Conservation (phyloP, 2,797 vertebrate genomes). For the Hipposideros larvatus region DNA sequence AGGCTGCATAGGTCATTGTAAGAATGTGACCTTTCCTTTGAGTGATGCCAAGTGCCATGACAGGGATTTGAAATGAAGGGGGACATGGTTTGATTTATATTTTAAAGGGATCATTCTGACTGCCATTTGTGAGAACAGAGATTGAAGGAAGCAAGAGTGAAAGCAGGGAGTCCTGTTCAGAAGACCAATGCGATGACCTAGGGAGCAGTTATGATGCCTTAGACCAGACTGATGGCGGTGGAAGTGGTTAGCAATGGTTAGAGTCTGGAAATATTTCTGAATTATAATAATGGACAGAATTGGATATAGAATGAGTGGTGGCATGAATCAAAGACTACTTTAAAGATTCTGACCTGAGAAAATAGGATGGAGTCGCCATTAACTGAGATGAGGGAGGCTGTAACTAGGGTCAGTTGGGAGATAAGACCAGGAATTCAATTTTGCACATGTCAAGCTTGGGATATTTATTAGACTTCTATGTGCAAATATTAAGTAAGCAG, state of each 20-base stretch:
- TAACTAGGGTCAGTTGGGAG: neutral
- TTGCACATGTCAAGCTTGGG: neutral
- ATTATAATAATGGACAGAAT: neutral
- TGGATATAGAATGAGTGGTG: neutral
- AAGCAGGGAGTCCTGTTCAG: neutral
- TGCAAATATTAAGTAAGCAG: neutral
- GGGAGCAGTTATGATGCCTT: neutral
- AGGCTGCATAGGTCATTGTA: neutral
- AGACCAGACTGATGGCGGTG: neutral
- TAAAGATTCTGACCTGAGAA: neutral
- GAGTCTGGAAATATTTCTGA: neutral
- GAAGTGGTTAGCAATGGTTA: neutral
- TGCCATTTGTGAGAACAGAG: slow-evolving; percentile 46
- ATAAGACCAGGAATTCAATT: neutral
- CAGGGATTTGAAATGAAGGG: neutral
- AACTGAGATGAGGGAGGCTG: neutral
- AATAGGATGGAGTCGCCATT: neutral
- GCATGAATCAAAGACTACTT: neutral
- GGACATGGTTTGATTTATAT: neutral
- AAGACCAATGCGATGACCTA: neutral
- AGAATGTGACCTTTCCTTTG: neutral
- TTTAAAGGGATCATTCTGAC: slow-evolving; percentile 17
- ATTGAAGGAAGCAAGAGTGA: neutral
- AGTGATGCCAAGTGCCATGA: neutral
- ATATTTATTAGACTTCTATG: slow-evolving; percentile 23